Evolutionary conservation across 1,140 invertebrate genomes (phyloP).

Genomic region (Hypothenemus hampei): DNA sequence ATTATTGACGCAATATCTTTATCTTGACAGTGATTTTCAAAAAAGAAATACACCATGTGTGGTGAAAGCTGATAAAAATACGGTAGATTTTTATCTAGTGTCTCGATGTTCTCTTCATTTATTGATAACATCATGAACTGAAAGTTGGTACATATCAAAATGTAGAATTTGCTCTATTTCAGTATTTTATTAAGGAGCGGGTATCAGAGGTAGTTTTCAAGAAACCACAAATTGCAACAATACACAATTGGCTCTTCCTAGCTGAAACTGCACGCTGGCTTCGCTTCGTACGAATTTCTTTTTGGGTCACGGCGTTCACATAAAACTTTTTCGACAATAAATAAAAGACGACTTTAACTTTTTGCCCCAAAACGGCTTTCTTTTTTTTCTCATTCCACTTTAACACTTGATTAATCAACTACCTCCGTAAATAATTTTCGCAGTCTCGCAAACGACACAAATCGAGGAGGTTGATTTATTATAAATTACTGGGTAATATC

Average conservation of each 20-base stretch:
- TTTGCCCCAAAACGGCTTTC: not conserved
- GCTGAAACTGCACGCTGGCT: slow-evolving; percentile 21
- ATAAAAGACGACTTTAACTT: slow-evolving; percentile 1
- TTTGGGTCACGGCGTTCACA: slow-evolving; percentile 18
- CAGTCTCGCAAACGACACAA: too few relatives aligned
- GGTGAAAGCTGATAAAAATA: too few relatives aligned
- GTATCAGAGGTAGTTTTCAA: slow-evolving; percentile 18
- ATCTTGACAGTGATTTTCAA: too few relatives aligned
- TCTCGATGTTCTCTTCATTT: slow-evolving; percentile 10
- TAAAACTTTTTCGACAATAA: slow-evolving; percentile 8
- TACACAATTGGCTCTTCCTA: slow-evolving; percentile 23
- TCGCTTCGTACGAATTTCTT: slow-evolving; percentile 22
- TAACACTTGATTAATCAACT: not conserved
- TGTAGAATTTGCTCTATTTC: slow-evolving; percentile 22
- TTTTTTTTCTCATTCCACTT: not conserved
- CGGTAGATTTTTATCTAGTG: too few relatives aligned
- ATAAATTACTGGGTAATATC: too few relatives aligned
- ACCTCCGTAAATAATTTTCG: too few relatives aligned
- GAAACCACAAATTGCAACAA: slow-evolving; percentile 26
- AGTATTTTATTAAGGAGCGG: slow-evolving; percentile 22
- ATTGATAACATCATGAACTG: slow-evolving; percentile 11
- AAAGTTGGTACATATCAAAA: slow-evolving; percentile 16
- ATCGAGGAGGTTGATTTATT: too few relatives aligned
- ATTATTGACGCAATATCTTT: too few relatives aligned
- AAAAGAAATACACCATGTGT: too few relatives aligned